Percentiles rank a stretch among this genome's conserved stretches.
These are phyloP conservation scores for Wiebesia pumilae DNA, from an alignment of 1,140 invertebrate species.

Conservation along the genomic window DNA sequence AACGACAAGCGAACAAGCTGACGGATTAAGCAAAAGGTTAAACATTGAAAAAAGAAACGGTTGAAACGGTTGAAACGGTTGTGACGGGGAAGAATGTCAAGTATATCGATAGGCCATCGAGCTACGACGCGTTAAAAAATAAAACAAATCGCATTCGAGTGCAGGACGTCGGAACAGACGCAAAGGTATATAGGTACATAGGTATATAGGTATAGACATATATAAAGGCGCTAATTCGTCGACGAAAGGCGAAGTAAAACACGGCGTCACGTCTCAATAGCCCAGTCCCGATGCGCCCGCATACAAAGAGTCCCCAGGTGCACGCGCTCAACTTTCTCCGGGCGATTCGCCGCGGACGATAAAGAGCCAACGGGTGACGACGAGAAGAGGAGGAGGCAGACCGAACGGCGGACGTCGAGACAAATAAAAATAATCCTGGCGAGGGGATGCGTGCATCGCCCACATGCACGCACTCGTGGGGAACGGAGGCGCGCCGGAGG, in stretches of 20 bases:
- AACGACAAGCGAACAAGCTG: too few species aligned
- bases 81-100: too few species aligned
- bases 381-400: background rate
- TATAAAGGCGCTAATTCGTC: constrained; percentile 44
- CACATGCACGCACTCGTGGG: background rate
- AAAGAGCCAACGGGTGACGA: background rate
- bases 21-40: too few species aligned
- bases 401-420: background rate
- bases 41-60: too few species aligned
- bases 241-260: constrained; percentile 30
- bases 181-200: background rate
- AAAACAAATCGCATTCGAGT: background rate
- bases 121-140: too few species aligned
- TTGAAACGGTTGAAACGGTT: too few species aligned
- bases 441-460: background rate
- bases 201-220: background rate
- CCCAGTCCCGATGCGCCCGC: background rate
- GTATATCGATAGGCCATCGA: too few species aligned
- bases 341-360: background rate
- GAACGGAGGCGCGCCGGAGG: background rate
- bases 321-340: background rate
- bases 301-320: constrained; percentile 25
- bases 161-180: background rate
- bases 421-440: constrained; percentile 36
- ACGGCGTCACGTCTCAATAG: constrained; percentile 2